Conservation (phyloP, 2,113 vertebrate species). For the Lasiurus borealis region DNA sequence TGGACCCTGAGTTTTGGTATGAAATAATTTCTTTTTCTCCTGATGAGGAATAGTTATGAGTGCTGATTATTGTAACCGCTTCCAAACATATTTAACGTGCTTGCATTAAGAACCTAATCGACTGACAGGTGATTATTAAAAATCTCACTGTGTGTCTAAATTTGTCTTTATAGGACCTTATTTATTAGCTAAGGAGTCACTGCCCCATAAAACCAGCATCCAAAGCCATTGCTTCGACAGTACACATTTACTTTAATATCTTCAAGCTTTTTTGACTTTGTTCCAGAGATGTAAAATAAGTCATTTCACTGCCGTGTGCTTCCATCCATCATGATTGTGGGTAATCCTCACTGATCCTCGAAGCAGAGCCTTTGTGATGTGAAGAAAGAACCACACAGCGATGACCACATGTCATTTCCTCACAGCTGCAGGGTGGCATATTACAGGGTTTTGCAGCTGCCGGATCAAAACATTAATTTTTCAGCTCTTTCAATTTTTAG, state of each 20-base stretch:
- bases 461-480: conserved; percentile 69
- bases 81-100: not conserved
- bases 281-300: conserved; percentile 71
- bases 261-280: conserved; percentile 74
- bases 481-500: conserved; percentile 70
- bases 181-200: conserved; percentile 82
- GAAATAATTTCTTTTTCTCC: conserved; percentile 29
- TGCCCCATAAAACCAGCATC: conserved; percentile 79
- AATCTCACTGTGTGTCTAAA: conserved; percentile 67
- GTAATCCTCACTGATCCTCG: conserved; percentile 45
- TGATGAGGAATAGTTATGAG: not conserved
- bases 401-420: conserved; percentile 68
- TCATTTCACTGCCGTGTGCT: conserved; percentile 67
- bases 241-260: conserved; percentile 74
- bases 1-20: not conserved
- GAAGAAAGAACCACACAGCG: conserved; percentile 45
- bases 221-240: conserved; percentile 66
- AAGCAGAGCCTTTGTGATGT: conserved; percentile 60
- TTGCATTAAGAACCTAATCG: conserved; percentile 62
- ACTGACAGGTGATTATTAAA: conserved; percentile 69
- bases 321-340: conserved; percentile 63
- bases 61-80: conserved; percentile 44
- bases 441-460: conserved; percentile 50
- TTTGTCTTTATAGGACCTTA: conserved; percentile 84
- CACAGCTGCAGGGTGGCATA: conserved; percentile 65